Base-by-base conservation (phyloP, 2,888 invertebrate species). In the Tenthredo livida region DNA sequence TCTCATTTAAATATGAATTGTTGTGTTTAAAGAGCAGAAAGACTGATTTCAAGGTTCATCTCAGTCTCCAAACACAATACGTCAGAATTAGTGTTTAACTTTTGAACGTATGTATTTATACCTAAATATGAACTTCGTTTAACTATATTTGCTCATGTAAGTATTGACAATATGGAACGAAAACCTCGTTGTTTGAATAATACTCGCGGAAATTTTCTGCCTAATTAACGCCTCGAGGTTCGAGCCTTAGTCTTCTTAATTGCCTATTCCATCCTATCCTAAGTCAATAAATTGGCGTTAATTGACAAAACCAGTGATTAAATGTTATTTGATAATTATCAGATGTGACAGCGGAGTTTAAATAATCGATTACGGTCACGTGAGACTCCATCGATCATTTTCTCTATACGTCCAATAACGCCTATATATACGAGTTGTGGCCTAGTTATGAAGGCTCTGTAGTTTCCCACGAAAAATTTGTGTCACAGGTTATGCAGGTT, bases 391-490 rank as follows among this genome's bases (percentile, higher is more conserved):
- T 54, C 54, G 54, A 54, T 54, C 54, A 54, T 54, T 1, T 54
- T 54, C 2, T n/a, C n/a, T 47, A 12, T 47, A 12, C 58, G 7
- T 21, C n/a, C 0, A 58, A 40, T 40, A 25, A 40, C 17, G 40
- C 15, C 29, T 21, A 17, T 15, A 17, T 15, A 43, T 83, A 65
- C 37, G 43, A 43, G n/a, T 67, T 67, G 67, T 70, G 80, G 33
- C 83, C 65, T 47, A 83, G 43, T 58, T 40, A 29, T 15, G 10
- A 58, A 61, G 78, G 75, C 73, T 75, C 33, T 65, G 37, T 73
- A 84, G 54, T 37, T 72, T 21, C 40, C 33, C 17, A 67, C 25
- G 37, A 37, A 70, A 70, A 17, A 37, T 70, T 70, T 25, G 37
- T 37, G 70, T 37, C 37, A 37, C 33, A 6, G 67, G 9, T 70